Evolutionary conservation across 2,888 invertebrate genomes (phyloP).

Genomic region (Drosophila sordidapex): DNA sequence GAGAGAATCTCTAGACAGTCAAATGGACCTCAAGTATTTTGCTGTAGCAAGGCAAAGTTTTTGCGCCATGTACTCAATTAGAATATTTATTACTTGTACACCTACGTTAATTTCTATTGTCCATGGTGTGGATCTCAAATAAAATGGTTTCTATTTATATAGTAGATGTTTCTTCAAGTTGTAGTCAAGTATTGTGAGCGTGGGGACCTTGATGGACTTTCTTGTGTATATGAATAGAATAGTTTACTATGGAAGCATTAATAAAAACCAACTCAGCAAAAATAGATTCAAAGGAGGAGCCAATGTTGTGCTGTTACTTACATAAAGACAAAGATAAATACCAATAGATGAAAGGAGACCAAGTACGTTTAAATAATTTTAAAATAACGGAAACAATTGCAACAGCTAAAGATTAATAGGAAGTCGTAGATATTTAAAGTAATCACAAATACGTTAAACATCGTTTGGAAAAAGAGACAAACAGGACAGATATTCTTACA

Average conservation of each 20-base stretch:
- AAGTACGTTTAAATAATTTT: background rate
- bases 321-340: background rate
- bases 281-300: background rate
- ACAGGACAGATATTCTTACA: background rate
- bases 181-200: background rate
- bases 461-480: background rate
- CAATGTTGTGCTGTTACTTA: background rate
- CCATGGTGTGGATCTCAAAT: conserved; percentile 28
- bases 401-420: background rate
- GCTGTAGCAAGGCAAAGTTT: conserved; percentile 13
- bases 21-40: conserved; percentile 44
- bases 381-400: background rate
- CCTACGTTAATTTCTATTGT: conserved; percentile 39
- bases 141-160: conserved; percentile 20
- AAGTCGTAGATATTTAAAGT: background rate
- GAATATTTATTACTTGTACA: conserved; percentile 53
- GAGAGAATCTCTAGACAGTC: conserved; percentile 20
- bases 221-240: background rate
- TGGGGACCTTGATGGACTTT: background rate
- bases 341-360: background rate
- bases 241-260: background rate
- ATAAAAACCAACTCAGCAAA: conserved; percentile 1
- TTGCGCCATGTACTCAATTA: conserved; percentile 46
- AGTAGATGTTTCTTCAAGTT: background rate
- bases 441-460: background rate